phyloP scores from a whole-genome alignment of 37 sponge, comb jelly and placozoan genomes.

The Eunapius fragilis region DNA sequence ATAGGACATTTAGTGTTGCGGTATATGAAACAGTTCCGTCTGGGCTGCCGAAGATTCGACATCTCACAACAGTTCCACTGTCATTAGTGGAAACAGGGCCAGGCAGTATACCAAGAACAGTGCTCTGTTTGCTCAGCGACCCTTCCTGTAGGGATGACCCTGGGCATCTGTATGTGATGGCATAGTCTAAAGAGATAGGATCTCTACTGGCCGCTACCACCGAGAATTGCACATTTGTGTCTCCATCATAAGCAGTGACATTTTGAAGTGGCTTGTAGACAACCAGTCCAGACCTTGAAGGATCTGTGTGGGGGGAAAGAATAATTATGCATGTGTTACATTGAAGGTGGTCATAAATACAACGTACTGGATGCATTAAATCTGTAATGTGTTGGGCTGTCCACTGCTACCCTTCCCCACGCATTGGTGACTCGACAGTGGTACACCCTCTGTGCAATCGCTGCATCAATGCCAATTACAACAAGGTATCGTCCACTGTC shows the following conservation, averaged over 20 bases:
- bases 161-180: neutral
- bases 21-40: neutral
- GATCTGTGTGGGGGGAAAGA: neutral
- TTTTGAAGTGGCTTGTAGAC: neutral
- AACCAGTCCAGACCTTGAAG: neutral
- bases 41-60: neutral
- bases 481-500: neutral
- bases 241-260: neutral
- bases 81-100: neutral
- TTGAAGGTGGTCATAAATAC: neutral
- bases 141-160: neutral
- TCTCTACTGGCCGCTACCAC: neutral
- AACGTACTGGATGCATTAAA: neutral
- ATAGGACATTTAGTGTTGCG: neutral
- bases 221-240: neutral
- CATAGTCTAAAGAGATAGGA: neutral
- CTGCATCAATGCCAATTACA: neutral
- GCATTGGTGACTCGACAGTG: neutral
- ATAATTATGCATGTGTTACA: neutral
- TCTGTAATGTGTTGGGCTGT: neutral
- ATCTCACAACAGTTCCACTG: neutral
- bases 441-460: neutral
- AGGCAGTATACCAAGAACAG: neutral
- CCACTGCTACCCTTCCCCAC: neutral
- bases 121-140: neutral